These are phyloP conservation scores for Apis dorsata DNA, from an alignment of 1,140 invertebrate genomes.

Conservation along the genomic window DNA sequence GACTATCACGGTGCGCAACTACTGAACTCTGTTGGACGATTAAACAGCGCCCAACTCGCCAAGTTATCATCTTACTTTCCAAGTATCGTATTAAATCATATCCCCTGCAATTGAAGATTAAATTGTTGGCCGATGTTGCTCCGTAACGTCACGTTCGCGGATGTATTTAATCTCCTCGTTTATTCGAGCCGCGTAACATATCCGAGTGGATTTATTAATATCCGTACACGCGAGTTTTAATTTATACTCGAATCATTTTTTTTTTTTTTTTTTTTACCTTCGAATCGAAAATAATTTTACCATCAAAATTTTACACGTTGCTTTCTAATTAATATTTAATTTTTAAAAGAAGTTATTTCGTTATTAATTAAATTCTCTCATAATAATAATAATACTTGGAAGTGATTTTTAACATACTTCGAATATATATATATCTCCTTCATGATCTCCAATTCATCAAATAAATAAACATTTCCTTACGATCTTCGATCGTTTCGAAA, in stretches of 20 bases:
- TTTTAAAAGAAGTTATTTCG: no score
- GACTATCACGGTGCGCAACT: slow-evolving; percentile 28
- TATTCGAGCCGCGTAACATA: slow-evolving; percentile 30
- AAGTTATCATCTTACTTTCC: neutral
- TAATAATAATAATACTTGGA: no score
- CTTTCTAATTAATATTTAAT: no score
- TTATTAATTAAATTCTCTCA: no score
- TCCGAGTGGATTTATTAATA: slow-evolving; percentile 35
- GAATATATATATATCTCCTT: no score
- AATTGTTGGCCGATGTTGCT: slow-evolving; percentile 15
- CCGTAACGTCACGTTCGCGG: neutral
- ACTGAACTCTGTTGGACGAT: slow-evolving; percentile 6
- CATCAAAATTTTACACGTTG: no score
- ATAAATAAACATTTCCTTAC: no score
- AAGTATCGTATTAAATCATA: slow-evolving; percentile 26
- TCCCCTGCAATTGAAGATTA: slow-evolving; percentile 1
- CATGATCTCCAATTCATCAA: no score
- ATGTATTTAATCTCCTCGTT: neutral
- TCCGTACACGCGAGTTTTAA: slow-evolving; percentile 33
- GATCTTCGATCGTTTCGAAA: no score
- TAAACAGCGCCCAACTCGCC: slow-evolving; percentile 19
- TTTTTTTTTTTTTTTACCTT: no score
- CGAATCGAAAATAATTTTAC: no score
- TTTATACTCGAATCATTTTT: slow-evolving; percentile 40
- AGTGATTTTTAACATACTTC: no score